Conservation (phyloP, 2,797 vertebrate species). For the Dicrostonyx torquatus region DNA sequence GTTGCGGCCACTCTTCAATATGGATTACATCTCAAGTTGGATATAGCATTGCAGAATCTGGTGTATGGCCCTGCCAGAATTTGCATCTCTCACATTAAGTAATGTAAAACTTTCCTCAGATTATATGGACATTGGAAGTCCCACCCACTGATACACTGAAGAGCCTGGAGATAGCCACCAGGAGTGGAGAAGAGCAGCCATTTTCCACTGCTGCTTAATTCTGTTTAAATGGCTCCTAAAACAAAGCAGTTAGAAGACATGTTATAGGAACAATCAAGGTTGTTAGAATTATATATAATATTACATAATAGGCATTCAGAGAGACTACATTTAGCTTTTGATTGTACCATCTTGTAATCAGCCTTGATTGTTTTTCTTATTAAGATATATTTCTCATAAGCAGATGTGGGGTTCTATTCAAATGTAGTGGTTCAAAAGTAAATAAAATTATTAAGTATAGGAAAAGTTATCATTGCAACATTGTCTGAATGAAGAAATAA, state of each 20-base stretch:
- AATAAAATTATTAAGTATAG: slow-evolving; percentile 64
- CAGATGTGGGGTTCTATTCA: slow-evolving; percentile 56
- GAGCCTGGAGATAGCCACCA: neutral
- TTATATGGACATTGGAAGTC: neutral
- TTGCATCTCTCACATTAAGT: slow-evolving; percentile 23
- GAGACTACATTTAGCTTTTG: slow-evolving; percentile 61
- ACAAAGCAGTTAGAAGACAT: slow-evolving; percentile 2
- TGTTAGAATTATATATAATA: slow-evolving; percentile 23
- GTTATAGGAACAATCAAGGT: neutral
- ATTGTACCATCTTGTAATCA: slow-evolving; percentile 30
- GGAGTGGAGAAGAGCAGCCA: neutral
- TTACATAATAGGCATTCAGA: slow-evolving; percentile 54
- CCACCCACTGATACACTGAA: neutral
- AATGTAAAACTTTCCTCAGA: neutral
- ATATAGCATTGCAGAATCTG: neutral
- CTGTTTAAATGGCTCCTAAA: slow-evolving; percentile 43
- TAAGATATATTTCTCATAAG: slow-evolving; percentile 61
- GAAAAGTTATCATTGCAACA: slow-evolving; percentile 48
- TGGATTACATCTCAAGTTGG: neutral
- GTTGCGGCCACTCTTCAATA: neutral
- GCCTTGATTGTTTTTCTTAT: slow-evolving; percentile 67
- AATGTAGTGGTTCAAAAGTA: slow-evolving; percentile 67
- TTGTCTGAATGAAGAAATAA: slow-evolving; percentile 73
- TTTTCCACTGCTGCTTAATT: neutral
- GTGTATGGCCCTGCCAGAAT: neutral